Percentiles rank a stretch among this genome's conserved stretches.
phyloP scores from a whole-genome alignment of 2,888 invertebrate genomes.

The Hemaris fuciformis region DNA sequence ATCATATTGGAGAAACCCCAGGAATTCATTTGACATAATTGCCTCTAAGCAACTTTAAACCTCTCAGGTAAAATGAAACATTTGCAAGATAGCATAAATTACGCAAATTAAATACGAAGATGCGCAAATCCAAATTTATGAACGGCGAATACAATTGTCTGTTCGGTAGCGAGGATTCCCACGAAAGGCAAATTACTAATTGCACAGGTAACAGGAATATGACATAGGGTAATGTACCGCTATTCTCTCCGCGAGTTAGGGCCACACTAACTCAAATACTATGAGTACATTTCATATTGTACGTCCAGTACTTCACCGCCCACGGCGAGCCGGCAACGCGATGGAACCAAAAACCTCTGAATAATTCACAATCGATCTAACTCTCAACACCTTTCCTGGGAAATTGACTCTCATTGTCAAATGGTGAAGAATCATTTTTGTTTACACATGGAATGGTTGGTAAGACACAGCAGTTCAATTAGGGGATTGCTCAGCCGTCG shows the following conservation, averaged over 20 bases:
- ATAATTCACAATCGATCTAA: not conserved
- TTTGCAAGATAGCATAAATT: not conserved
- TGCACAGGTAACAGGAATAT: conserved; percentile 39
- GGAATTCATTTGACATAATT: too few species aligned
- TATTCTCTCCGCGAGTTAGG: conserved; percentile 46
- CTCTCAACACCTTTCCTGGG: not conserved
- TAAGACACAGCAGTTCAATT: conserved; percentile 19
- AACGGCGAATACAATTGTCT: not conserved
- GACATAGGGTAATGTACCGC: conserved; percentile 46
- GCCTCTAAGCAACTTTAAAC: not conserved
- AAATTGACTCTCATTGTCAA: not conserved
- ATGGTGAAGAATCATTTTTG: not conserved
- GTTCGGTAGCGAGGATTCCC: conserved; percentile 33
- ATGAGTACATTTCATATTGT: conserved; percentile 69
- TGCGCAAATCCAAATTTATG: not conserved
- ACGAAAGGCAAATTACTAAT: conserved; percentile 43
- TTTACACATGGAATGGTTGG: not conserved
- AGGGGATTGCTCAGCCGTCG: not conserved
- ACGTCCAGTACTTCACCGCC: conserved; percentile 72
- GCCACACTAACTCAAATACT: conserved; percentile 27
- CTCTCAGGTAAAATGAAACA: not conserved
- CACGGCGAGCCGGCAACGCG: conserved; percentile 58
- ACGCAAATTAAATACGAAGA: not conserved
- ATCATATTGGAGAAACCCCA: too few species aligned
- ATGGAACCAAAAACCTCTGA: conserved; percentile 43